Conservation (phyloP, 2,797 vertebrate genomes). For the Sphenodon punctatus region DNA sequence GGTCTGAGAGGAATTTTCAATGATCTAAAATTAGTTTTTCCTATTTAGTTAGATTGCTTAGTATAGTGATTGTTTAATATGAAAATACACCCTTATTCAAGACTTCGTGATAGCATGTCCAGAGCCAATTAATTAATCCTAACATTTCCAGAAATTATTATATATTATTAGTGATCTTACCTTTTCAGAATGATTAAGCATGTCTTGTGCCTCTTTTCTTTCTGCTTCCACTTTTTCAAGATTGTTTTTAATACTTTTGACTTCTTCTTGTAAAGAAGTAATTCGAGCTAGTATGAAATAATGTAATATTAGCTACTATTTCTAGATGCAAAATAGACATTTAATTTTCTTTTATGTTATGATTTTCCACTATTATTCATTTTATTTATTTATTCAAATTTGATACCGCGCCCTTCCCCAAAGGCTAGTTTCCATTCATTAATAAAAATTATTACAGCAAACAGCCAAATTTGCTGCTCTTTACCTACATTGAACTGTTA, state of each 20-base stretch:
- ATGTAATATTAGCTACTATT: neutral
- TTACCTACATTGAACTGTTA: neutral
- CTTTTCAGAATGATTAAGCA: slow-evolving; percentile 94
- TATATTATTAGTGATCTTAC: slow-evolving; percentile 66
- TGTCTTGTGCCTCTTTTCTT: slow-evolving; percentile 92
- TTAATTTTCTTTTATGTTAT: neutral
- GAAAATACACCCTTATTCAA: neutral
- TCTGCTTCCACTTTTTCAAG: slow-evolving; percentile 90
- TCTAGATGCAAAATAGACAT: neutral
- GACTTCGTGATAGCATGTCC: neutral
- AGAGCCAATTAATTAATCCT: neutral
- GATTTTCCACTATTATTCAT: too few relatives aligned
- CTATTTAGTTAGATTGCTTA: too few relatives aligned
- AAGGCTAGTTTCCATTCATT: neutral
- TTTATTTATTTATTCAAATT: too few relatives aligned
- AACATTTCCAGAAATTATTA: neutral
- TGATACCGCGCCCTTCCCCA: too few relatives aligned
- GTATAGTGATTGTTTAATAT: neutral
- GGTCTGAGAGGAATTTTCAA: too few relatives aligned
- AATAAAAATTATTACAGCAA: neutral
- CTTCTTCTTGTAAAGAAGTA: slow-evolving; percentile 91
- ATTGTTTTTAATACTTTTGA: slow-evolving; percentile 88
- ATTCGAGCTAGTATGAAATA: slow-evolving; percentile 81
- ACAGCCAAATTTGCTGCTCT: neutral
- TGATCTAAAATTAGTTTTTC: too few relatives aligned